Evolutionary conservation across 2,888 invertebrate species (phyloP).

Genomic region (Epirrhoe alternata): DNA sequence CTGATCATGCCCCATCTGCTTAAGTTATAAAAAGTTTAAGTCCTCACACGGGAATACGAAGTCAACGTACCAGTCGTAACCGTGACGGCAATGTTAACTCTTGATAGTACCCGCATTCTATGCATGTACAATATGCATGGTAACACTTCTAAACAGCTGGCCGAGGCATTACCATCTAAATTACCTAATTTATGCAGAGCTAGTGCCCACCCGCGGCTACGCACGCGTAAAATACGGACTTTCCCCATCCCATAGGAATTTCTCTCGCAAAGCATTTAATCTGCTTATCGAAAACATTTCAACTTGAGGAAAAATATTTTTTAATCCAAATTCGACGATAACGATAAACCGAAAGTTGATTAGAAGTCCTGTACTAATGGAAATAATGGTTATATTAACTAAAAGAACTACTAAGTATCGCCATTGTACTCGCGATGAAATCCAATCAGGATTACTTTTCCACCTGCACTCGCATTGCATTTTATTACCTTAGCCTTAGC

Average conservation of each 20-base stretch:
- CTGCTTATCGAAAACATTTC: constrained; percentile 20
- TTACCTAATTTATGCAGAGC: constrained; percentile 48
- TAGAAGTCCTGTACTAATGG: no score
- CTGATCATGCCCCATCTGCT: no score
- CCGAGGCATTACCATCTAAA: constrained; percentile 48
- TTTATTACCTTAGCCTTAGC: neutral
- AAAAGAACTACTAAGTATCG: neutral
- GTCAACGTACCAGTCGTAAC: neutral
- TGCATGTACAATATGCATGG: constrained; percentile 44
- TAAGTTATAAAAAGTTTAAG: no score
- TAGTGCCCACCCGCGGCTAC: constrained; percentile 38
- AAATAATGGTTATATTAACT: neutral
- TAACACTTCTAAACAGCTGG: constrained; percentile 48
- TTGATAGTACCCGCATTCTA: constrained; percentile 28
- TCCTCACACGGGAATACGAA: neutral
- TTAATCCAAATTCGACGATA: neutral
- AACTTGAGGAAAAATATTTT: neutral
- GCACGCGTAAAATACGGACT: constrained; percentile 39
- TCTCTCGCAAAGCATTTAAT: constrained; percentile 28
- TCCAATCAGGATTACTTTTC: neutral
- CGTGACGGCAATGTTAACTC: constrained; percentile 7
- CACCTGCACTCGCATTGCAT: neutral
- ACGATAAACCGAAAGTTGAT: neutral
- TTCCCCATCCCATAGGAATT: constrained; percentile 40
- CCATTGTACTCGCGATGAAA: neutral